These are phyloP conservation scores for Xiphias gladius DNA, from an alignment of 2,113 vertebrate genomes.

Conservation along the genomic window DNA sequence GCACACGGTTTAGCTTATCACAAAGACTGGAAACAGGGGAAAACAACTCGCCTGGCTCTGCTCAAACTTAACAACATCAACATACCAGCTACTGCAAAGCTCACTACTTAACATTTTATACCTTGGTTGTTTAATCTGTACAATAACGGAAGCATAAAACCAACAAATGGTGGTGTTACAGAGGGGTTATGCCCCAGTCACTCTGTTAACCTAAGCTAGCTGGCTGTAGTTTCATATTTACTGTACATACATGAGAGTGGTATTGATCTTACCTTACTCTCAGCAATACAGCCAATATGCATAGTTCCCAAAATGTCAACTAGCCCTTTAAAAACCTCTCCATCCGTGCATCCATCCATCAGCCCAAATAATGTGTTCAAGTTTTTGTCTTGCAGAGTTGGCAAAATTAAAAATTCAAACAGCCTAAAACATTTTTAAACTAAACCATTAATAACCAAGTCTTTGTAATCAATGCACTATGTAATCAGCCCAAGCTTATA, in stretches of 20 bases:
- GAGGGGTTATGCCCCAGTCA: not conserved
- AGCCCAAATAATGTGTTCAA: not conserved
- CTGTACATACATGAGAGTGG: not conserved
- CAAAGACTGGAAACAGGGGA: not conserved
- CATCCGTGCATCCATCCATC: too few relatives aligned
- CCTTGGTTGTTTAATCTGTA: too few relatives aligned
- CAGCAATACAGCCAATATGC: too few relatives aligned
- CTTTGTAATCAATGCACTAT: conserved; percentile 13
- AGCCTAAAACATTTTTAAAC: conserved; percentile 27
- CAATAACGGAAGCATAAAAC: too few relatives aligned
- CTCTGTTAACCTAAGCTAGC: not conserved
- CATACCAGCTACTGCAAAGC: too few relatives aligned
- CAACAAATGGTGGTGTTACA: too few relatives aligned
- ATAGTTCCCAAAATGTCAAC: too few relatives aligned
- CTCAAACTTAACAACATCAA: too few relatives aligned
- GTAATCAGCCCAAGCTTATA: conserved; percentile 50
- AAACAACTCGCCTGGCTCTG: not conserved
- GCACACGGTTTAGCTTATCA: not conserved
- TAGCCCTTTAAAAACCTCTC: too few relatives aligned
- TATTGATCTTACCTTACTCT: not conserved
- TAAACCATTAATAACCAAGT: conserved; percentile 22
- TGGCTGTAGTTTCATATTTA: not conserved
- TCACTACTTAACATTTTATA: too few relatives aligned
- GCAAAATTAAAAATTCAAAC: conserved; percentile 10
- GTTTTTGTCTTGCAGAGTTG: conserved; percentile 8